Percentiles rank a stretch among this genome's conserved stretches.
These are phyloP conservation scores for Cariama cristata DNA, from an alignment of 2,113 vertebrate species.

Conservation along the genomic window DNA sequence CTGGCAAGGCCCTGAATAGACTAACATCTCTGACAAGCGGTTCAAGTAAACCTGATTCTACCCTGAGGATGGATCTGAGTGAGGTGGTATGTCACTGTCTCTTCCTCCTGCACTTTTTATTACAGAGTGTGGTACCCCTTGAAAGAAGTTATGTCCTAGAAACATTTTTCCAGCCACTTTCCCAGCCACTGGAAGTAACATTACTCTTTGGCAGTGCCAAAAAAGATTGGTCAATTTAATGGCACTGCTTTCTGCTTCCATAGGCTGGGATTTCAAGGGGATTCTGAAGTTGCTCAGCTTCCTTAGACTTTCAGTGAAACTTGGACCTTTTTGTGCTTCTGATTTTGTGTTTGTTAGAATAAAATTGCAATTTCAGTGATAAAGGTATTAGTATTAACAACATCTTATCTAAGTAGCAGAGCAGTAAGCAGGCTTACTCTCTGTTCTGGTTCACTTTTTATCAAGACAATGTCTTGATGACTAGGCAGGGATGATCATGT, in stretches of 20 bases:
- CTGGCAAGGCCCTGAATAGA: background rate
- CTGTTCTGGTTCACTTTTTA: background rate
- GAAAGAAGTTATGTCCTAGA: background rate
- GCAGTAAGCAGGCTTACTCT: background rate
- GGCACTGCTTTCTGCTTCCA: background rate
- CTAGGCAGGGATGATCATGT: accelerated
- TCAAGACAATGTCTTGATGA: background rate
- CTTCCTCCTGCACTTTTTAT: background rate
- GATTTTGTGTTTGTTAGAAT: background rate
- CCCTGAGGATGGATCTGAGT: background rate
- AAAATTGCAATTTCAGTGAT: background rate
- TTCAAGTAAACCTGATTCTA: background rate
- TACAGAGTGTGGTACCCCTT: background rate
- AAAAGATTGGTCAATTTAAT: background rate
- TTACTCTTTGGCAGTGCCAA: background rate
- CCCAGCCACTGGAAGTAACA: background rate
- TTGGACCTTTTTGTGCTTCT: background rate
- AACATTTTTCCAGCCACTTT: background rate
- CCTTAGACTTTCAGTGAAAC: background rate
- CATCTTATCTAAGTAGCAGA: background rate
- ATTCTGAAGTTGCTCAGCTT: background rate
- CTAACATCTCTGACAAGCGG: background rate
- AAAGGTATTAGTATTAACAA: background rate
- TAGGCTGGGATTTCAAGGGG: background rate
- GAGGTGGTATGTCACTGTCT: background rate